Conservation (phyloP, 2,113 vertebrate species). For the Cepphus grylle region DNA sequence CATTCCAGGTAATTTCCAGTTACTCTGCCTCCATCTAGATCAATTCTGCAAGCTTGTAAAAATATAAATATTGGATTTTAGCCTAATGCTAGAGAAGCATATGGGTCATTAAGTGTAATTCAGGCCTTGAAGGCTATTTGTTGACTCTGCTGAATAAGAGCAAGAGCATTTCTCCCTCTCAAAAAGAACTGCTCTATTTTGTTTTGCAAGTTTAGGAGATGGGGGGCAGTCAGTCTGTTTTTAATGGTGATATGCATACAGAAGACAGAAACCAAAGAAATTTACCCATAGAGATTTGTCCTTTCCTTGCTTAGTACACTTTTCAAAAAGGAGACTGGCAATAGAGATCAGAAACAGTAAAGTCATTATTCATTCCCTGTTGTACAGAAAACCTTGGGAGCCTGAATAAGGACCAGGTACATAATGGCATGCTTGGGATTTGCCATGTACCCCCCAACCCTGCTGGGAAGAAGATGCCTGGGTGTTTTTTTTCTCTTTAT, state of each 20-base stretch:
- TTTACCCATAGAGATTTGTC: not conserved
- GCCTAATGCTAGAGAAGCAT: not conserved
- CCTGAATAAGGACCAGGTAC: not conserved
- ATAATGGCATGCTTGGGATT: not conserved
- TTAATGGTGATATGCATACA: not conserved
- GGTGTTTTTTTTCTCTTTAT: not conserved
- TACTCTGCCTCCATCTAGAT: not conserved
- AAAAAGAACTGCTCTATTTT: not conserved
- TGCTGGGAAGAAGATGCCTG: not conserved
- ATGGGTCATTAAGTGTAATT: conserved; percentile 44
- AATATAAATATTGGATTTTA: conserved; percentile 36
- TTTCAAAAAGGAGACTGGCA: not conserved
- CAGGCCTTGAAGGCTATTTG: conserved; percentile 18
- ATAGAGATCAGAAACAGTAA: not conserved
- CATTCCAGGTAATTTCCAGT: not conserved
- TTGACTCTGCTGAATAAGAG: not conserved
- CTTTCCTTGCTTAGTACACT: not conserved
- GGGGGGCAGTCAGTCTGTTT: not conserved
- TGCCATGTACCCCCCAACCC: not conserved
- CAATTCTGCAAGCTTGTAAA: not conserved
- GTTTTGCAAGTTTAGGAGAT: not conserved
- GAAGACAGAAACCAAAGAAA: not conserved
- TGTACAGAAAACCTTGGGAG: not conserved
- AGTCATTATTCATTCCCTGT: not conserved
- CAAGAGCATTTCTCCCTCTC: not conserved